Base-by-base conservation (phyloP, 2,113 vertebrate species). In the Drymodes brunneopygia region DNA sequence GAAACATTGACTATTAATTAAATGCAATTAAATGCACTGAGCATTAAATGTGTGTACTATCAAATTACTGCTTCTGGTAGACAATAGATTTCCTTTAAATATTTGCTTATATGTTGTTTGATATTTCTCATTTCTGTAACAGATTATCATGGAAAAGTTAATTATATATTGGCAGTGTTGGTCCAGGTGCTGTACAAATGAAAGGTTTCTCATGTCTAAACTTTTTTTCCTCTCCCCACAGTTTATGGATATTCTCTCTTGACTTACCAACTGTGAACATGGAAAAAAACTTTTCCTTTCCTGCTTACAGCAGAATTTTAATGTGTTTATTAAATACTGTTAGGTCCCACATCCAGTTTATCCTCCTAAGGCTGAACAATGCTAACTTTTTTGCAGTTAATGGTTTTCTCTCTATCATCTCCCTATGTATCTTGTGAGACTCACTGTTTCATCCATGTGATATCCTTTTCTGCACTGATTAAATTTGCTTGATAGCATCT, bases 401-500 rank as follows among this genome's bases (percentile, higher is more conserved):
- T 67, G 61, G 24, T 40, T 86, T 96, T 90, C 86, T 92, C 74
- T 97, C 62, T 82, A 36, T 96, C 91, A 95, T 91, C 62, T 91
- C 77, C 33, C 54, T 80, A 11, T 82, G 42, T 72, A 44, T 94
- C 87, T 96, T 95, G 62, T 78, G 84, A 94, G 72, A 73, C 44
- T 79, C 95, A 95, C 81, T 79, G 92, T 95, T 95, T 93, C 53
- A 93, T 80, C 73, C 80, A 31, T 62, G 91, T 77, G 94, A 92
- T 83, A 70, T 31, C 90, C 27, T 86, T 78, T 79, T 85, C 70
- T 92, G 88, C 79, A 75, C 82, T 44, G 45, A 90, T 92, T 95
- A 97, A 97, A 95, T 86, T 86, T 80, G 74, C 93, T 95, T 95
- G 93, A 94, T 74, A 72, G 56, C 44, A 70, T 81, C 70, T 93